Base-by-base conservation (phyloP, 1,140 invertebrate genomes). In the Trialeurodes vaporariorum region DNA sequence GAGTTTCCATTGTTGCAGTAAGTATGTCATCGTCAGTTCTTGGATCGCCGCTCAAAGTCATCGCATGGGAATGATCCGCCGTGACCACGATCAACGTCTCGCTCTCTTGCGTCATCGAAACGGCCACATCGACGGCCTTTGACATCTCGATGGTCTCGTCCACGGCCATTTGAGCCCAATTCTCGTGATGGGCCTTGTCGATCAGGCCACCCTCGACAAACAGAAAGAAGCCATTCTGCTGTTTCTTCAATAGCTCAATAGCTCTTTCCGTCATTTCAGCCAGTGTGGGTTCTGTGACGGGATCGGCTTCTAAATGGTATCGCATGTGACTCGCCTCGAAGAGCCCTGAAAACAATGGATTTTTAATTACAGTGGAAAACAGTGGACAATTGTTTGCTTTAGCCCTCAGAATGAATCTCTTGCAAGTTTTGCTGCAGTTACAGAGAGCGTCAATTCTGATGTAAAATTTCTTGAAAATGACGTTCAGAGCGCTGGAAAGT, bases 201-300 rank as follows among this genome's bases (percentile, higher is more conserved):
- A 91, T 91, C 70, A 73, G 72, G 17, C 78, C 78, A 78, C 85
- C 87, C 83, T 89, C 87, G 27, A 87, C 84, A 72, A 88, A 86
- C 0, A 89, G 74, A 68, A 87, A 85, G 70, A 79, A 89, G 5
- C 92, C 92, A 49, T 88, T 84, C 0, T 77, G 67, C 73, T 88
- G 85, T 66, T 84, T 86, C 0, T 80, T 79, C 2, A 95, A 77
- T 1, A 93, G 79, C 70, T 87, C 81, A 22, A 96, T 87, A 0
- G 92, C 91, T 58, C 85, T 83, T 71, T 82, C 78, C 0, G 89
- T 91, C 91, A 95, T 93, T 76, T 94, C 89, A 24, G 80, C 81
- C 0, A 96, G 76, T 1, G 83, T 82, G 0, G 87, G 87, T 34
- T 88, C 81, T 1, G 13, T 25, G 0, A 0, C 49, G 13, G 59